Evolutionary conservation across 2,797 vertebrate species (phyloP), one percentile per base, ranked within the genome.

Genomic region (Phrynocephalus forsythii): DNA sequence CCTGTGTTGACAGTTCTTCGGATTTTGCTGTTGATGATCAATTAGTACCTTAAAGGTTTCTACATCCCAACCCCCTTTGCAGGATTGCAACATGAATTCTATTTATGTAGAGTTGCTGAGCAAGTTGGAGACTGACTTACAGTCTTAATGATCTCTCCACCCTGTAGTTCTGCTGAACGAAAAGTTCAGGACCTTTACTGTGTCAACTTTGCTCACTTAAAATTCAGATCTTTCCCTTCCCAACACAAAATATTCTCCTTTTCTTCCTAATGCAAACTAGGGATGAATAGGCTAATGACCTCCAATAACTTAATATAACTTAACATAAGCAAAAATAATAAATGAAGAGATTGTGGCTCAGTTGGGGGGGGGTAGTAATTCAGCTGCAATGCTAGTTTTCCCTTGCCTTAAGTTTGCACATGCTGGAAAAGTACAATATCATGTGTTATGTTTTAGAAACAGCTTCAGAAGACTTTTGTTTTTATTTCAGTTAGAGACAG

Each of bases 61-160:
- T 48, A 48, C 38, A 67, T 48, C 50, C 48, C 38, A 67, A n/a
- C 50, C 48, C 83, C 90, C 90, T 94, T 89, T 92, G 95, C 83
- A 92, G 87, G 93, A 88, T 90, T 95, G 44, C 83, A 88, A 24
- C 92, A 90, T 90, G 91, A 95, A 92, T 93, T 83, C 88, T 94
- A 86, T 94, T 88, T 79, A 6, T 79, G 82, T 90, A 90, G 75
- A 87, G 92, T 90, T 92, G 89, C 84, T 90, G 92, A 94, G 91
- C 84, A 90, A 33, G 91, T 91, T 1, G 0, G 48, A 89, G 92
- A 88, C 90, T 89, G 89, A 72, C 1, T 52, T 86, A 92, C 92
- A 91, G 22, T 77, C 85, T 87, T 63, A 87, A 77, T 88, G 76
- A 86, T 90, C 91, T 44, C 68, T 92, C 79, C 44, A 13, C 80